Base-by-base conservation (phyloP, 2,113 vertebrate genomes). In the Chamaea fasciata region DNA sequence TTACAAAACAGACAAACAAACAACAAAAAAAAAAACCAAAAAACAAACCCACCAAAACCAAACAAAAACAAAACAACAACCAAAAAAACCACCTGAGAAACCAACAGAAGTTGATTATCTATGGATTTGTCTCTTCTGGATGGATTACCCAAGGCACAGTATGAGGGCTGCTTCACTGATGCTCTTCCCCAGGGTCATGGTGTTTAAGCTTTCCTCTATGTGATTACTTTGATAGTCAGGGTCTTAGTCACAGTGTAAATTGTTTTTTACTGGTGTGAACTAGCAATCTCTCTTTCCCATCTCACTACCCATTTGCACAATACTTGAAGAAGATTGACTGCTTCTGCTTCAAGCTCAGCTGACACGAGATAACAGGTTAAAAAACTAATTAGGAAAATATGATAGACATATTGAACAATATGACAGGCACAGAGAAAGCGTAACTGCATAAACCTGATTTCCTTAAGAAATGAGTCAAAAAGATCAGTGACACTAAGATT, bases 301-400 rank as follows among this genome's bases (percentile, higher is more conserved):
- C 70, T 64, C 62, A 91, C 37, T 60, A 89, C 11, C 9, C 26
- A 63, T 30, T n/a, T 77, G 33, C 55, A 88, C 35, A 80, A 63
- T 18, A 81, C 37, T 55, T 92, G 35, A 70, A 59, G 39, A 73
- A 59, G 19, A 85, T 1, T 50, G 65, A 42, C 62, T 71, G 42
- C 15, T 82, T 57, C 59, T 68, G n/a, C 46, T 75, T 71, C 24
- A 74, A 91, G 53, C 26, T 89, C 69, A 89, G 41, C 17, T 93
- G 59, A 86, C 60, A 85, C 3, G 8, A 82, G 39, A 31, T 49
- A 94, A 79, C 0, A 10, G 11, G 47, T 85, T 73, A 56, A 89
- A 83, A 77, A 42, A 74, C 10, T 39, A 73, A 11, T 15, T 74
- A 62, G 33, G n/a, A 83, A 75, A 92, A 69, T 18, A 76, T 1